A percentile compares a stretch with the other conserved stretches of the same genome.
phyloP scores from a whole-genome alignment of 2,888 invertebrate genomes.

The Adelphocoris suturalis region DNA sequence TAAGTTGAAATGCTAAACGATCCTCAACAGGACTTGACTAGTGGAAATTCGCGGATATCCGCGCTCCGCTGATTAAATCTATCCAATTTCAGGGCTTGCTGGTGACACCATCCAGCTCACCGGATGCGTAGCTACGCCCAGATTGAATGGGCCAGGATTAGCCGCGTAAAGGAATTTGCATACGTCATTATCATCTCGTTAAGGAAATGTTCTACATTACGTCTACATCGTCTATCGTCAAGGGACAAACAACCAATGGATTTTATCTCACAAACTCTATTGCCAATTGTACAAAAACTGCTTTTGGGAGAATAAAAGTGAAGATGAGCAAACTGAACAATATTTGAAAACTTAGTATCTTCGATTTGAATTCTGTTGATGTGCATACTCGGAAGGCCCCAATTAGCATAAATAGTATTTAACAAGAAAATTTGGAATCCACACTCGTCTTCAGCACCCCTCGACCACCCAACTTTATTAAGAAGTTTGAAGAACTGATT shows the following conservation, averaged over 20 bases:
- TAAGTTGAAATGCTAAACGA: slow-evolving; percentile 7
- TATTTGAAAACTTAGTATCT: too few relatives aligned
- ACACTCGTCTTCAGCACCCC: too few relatives aligned
- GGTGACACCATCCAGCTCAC: not conserved
- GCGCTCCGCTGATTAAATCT: not conserved
- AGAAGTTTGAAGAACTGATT: too few relatives aligned
- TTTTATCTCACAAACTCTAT: not conserved
- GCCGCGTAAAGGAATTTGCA: not conserved
- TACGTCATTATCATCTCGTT: slow-evolving; percentile 25
- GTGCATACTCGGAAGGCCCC: too few relatives aligned
- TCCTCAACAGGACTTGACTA: not conserved
- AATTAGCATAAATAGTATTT: too few relatives aligned
- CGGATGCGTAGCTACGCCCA: not conserved
- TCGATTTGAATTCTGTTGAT: too few relatives aligned
- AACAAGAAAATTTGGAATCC: too few relatives aligned
- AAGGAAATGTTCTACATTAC: not conserved
- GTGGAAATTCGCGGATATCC: not conserved
- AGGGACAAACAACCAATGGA: not conserved
- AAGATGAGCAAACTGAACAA: too few relatives aligned
- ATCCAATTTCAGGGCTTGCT: slow-evolving; percentile 15
- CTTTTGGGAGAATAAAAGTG: too few relatives aligned
- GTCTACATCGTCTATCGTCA: not conserved
- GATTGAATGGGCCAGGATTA: not conserved
- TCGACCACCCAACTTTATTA: too few relatives aligned
- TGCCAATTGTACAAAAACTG: too few relatives aligned